phyloP scores from a whole-genome alignment of 2,888 invertebrate genomes.

The Mythimna albipuncta region DNA sequence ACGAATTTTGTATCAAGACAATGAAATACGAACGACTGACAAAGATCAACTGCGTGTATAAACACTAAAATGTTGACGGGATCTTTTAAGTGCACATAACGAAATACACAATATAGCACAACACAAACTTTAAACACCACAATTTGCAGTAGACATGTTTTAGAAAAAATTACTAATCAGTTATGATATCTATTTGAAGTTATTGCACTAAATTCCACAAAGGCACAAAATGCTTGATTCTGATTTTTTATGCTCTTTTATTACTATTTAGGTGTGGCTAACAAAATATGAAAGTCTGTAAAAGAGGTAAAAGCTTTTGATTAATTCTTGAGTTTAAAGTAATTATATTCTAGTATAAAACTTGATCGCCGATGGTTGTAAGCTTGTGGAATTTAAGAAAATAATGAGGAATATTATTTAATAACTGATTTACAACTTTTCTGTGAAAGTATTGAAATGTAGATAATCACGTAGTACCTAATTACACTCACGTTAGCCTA shows the following conservation, averaged over 20 bases:
- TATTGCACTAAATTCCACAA: conserved; percentile 21
- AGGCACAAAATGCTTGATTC: background rate
- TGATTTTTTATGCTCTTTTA: background rate
- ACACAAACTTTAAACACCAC: conserved; percentile 72
- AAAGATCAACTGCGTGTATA: conserved; percentile 67
- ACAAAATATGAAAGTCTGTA: background rate
- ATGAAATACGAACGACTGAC: conserved; percentile 65
- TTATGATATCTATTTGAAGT: conserved; percentile 22
- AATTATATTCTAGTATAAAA: too few relatives aligned
- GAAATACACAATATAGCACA: conserved; percentile 66
- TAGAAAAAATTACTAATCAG: conserved; percentile 40
- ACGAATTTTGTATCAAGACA: conserved; percentile 49
- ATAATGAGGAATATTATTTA: conserved; percentile 11
- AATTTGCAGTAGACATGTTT: conserved; percentile 64
- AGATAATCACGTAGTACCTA: conserved; percentile 67
- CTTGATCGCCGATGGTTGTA: too few relatives aligned
- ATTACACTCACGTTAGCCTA: conserved; percentile 61
- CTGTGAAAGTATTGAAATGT: conserved; percentile 47
- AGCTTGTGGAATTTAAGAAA: conserved; percentile 24
- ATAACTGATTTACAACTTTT: conserved; percentile 45
- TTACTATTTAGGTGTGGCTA: background rate
- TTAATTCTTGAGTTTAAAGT: too few relatives aligned
- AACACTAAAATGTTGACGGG: conserved; percentile 70
- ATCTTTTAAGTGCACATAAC: conserved; percentile 70
- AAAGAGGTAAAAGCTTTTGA: background rate